Evolutionary conservation across 2,888 invertebrate genomes (phyloP), one percentile per base, ranked within the genome.

Genomic region (Danaus chrysippus): DNA sequence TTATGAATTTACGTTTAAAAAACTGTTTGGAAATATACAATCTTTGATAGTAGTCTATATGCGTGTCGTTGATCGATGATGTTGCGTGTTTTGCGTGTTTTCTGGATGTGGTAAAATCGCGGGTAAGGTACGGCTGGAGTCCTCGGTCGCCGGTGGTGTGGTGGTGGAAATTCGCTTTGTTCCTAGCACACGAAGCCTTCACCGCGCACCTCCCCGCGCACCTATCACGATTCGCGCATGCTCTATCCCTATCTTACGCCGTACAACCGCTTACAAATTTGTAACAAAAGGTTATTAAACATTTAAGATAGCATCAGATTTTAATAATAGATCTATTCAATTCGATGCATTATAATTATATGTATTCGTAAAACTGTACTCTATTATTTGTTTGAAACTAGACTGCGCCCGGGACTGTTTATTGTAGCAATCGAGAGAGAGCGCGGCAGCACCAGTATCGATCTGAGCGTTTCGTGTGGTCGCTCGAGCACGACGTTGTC

Each of bases 21-120:
- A 13, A 15, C 17, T 76, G 78, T 79, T 81, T 77, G 74, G 75
- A 71, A 73, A 73, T 77, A 75, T 78, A 77, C 75, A 79, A 78
- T 78, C 75, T 64, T 62, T 68, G 64, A 69, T 71, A 71, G 72
- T 70, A 69, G 71, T 65, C 61, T 66, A 61, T 70, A 79, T 83
- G 86, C 87, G 85, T 87, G 87, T 72, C 77, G 76, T 77, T 84
- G 84, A 84, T 84, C 82, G 83, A 84, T 86, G 83, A 75, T 78
- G 71, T 83, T 79, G 85, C 86, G 86, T 85, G 81, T 73, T 76
- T 76, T 71, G 85, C 86, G 86, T 85, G 81, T 73, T 76, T 76
- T 71, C 72, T 68, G 72, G 69, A 69, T 72, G 75, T 73, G 75
- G 77, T 76, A 78, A 78, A 79, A 78, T 76, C 78, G 79, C 72